These are phyloP conservation scores for Zoroaster sp. DNA, from an alignment of 53 echinoderm and acorn worm species.

Conservation along the genomic window DNA sequence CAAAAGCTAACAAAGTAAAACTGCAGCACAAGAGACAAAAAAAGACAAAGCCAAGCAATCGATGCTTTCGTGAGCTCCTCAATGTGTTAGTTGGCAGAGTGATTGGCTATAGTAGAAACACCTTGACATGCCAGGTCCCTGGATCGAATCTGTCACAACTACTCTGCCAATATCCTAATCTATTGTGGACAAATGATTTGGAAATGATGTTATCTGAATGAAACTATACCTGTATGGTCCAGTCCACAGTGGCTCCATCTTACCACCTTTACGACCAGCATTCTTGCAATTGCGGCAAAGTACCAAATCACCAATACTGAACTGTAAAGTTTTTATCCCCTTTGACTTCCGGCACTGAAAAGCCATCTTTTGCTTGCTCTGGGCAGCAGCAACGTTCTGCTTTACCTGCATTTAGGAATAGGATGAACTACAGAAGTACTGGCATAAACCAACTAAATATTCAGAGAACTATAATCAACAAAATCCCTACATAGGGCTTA, in stretches of 20 bases:
- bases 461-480: no score
- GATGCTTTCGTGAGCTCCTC: no score
- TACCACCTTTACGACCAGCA: slow-evolving; percentile 2
- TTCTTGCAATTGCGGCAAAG: neutral
- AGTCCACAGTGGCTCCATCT: slow-evolving; percentile 5
- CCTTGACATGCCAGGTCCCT: neutral
- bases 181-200: no score
- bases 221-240: slow-evolving; percentile 1
- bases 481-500: no score
- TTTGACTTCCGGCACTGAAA: neutral
- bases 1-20: no score
- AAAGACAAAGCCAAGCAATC: no score
- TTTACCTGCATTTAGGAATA: no score
- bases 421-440: no score
- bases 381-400: neutral
- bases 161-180: neutral
- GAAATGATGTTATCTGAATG: neutral
- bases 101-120: no score
- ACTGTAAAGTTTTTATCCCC: neutral
- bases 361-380: neutral
- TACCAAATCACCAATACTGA: neutral
- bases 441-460: no score
- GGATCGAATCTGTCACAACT: neutral
- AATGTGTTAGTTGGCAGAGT: neutral
- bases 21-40: no score